Percentiles rank a stretch among this genome's conserved stretches.
Evolutionary conservation across 2,888 invertebrate genomes (phyloP).

Genomic region (Clistopyga incitator): DNA sequence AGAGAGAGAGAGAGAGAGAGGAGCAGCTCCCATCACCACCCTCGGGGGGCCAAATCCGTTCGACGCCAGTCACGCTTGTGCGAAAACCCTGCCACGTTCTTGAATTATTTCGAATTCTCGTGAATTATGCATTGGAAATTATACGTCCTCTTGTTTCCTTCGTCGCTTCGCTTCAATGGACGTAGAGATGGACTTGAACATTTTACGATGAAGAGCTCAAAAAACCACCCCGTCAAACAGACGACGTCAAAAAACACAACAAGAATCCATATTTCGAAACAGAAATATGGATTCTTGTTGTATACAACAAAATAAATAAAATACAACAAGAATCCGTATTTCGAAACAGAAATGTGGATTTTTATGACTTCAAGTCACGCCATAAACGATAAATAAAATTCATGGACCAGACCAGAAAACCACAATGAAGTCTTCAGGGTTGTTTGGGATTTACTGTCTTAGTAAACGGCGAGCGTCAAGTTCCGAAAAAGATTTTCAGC

Average conservation of each 20-base stretch:
- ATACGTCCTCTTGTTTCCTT: constrained; percentile 65
- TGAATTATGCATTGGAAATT: constrained; percentile 73
- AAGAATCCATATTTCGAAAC: background rate
- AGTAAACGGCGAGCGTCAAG: constrained; percentile 11
- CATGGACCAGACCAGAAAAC: background rate
- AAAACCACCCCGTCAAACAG: background rate
- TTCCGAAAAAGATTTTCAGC: constrained; percentile 51
- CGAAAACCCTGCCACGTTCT: constrained; percentile 56
- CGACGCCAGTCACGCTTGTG: constrained; percentile 68
- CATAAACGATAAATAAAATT: too few relatives aligned
- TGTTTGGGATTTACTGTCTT: background rate
- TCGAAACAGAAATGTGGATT: too few relatives aligned
- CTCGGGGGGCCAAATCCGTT: constrained; percentile 66
- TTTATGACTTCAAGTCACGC: too few relatives aligned
- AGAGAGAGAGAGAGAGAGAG: too few relatives aligned
- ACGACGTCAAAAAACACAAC: background rate
- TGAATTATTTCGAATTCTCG: constrained; percentile 72
- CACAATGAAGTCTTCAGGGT: background rate
- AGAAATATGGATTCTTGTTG: too few relatives aligned
- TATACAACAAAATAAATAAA: too few relatives aligned
- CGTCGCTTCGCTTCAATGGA: constrained; percentile 36
- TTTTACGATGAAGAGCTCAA: constrained; percentile 1
- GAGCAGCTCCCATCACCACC: constrained; percentile 55
- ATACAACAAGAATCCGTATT: too few relatives aligned
- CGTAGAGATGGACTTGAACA: constrained; percentile 23